phyloP scores from a whole-genome alignment of 2,888 invertebrate genomes.

The Lochmaea crataegi region DNA sequence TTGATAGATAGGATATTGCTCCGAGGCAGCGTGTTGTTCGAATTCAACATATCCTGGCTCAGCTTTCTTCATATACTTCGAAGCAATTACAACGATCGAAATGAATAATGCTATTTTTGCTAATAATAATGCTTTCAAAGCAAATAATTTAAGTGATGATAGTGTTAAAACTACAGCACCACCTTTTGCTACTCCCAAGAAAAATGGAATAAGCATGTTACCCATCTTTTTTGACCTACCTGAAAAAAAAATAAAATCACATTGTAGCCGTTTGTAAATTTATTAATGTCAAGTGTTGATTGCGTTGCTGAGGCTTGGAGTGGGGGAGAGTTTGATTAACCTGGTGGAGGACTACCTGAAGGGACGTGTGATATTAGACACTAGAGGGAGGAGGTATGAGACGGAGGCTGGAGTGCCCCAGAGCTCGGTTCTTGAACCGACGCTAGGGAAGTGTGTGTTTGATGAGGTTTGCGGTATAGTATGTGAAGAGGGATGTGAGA shows the following conservation, averaged over 20 bases:
- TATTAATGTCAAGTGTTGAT: too few relatives aligned
- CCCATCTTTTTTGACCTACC: constrained; percentile 70
- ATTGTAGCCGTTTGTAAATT: too few relatives aligned
- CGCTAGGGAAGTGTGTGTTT: too few relatives aligned
- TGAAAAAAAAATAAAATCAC: constrained; percentile 57
- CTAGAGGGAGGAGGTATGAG: too few relatives aligned
- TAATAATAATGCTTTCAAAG: constrained; percentile 76
- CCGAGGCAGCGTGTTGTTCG: constrained; percentile 63
- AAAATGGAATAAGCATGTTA: constrained; percentile 72
- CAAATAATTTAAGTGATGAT: constrained; percentile 61
- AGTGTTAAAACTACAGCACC: constrained; percentile 74
- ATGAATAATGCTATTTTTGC: constrained; percentile 77
- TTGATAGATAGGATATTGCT: constrained; percentile 47
- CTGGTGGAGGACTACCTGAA: too few relatives aligned
- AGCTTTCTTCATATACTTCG: constrained; percentile 51
- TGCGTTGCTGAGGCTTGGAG: too few relatives aligned
- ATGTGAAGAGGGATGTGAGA: too few relatives aligned
- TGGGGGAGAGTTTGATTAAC: too few relatives aligned
- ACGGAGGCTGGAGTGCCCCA: too few relatives aligned
- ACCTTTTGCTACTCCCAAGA: constrained; percentile 75
- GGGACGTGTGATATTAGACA: too few relatives aligned
- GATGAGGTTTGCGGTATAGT: too few relatives aligned
- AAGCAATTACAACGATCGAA: constrained; percentile 68
- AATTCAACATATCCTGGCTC: constrained; percentile 57
- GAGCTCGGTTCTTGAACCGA: too few relatives aligned